A percentile compares a stretch with the other conserved stretches of the same genome.
phyloP scores from a whole-genome alignment of 1,140 invertebrate species.

The Drosophila virilis region DNA sequence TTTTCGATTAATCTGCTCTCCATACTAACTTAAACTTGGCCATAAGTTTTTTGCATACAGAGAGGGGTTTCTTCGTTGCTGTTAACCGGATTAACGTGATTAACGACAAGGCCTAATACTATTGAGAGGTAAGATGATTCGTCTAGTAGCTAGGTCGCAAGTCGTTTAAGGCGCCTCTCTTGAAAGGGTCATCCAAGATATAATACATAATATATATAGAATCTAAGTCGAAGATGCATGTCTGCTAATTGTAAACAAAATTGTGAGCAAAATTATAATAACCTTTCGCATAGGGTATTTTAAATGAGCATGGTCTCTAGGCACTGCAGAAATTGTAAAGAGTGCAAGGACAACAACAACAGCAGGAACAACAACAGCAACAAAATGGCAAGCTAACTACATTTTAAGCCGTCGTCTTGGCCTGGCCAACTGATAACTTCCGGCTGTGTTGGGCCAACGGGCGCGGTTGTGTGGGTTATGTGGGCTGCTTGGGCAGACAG shows the following conservation, averaged over 20 bases:
- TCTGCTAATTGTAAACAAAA: neutral
- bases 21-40: no score
- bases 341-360: constrained; percentile 17
- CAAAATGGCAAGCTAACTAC: constrained; percentile 63
- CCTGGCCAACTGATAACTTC: constrained; percentile 72
- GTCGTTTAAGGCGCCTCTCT: no score
- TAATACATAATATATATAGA: no score
- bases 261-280: neutral
- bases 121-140: no score
- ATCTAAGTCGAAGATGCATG: no score
- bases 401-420: constrained; percentile 58
- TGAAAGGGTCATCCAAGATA: no score
- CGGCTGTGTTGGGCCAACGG: constrained; percentile 26
- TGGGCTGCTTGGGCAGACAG: constrained; percentile 10
- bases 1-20: no score
- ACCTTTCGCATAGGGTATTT: neutral
- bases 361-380: constrained; percentile 23
- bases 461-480: neutral
- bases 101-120: no score
- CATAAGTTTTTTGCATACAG: no score
- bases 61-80: no score
- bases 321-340: constrained; percentile 29
- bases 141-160: no score
- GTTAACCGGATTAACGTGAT: no score
- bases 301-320: constrained; percentile 1